Evolutionary conservation across 2,797 vertebrate genomes (phyloP).

Genomic region (Ateles fusciceps): DNA sequence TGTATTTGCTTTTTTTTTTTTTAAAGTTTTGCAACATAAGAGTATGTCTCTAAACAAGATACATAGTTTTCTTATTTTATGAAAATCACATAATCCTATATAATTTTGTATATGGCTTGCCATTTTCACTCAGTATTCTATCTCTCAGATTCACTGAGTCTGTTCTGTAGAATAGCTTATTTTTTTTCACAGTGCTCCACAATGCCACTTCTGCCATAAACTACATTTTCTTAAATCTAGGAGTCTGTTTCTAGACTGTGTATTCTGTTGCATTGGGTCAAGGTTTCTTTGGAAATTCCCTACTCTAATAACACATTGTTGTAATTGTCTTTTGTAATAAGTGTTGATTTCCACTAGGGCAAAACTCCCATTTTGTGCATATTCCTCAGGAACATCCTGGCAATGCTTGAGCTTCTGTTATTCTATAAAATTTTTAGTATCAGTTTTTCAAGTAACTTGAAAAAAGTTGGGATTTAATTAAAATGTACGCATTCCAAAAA

Average conservation of each 20-base stretch:
- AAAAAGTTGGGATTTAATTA: constrained; percentile 9
- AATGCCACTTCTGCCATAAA: not conserved
- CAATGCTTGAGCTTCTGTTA: constrained; percentile 22
- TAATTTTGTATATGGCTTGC: not conserved
- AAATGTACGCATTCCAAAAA: not conserved
- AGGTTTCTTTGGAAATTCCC: constrained; percentile 20
- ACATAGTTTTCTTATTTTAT: not conserved
- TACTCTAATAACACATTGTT: not conserved
- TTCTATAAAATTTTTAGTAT: not conserved
- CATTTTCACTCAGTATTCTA: not conserved
- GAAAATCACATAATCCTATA: not conserved
- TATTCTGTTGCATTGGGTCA: not conserved
- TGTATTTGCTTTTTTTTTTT: not conserved
- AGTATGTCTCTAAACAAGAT: not conserved
- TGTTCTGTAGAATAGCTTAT: not conserved
- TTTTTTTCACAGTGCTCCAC: not conserved
- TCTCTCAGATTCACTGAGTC: not conserved
- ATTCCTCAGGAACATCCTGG: not conserved
- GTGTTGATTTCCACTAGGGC: not conserved
- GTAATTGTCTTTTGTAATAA: not conserved
- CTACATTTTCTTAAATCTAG: not conserved
- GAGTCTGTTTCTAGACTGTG: not conserved
- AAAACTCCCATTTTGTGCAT: not conserved
- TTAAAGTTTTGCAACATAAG: not conserved
- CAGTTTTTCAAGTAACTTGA: not conserved